Evolutionary conservation across 2,888 invertebrate genomes (phyloP).

Genomic region (Seira ritae): DNA sequence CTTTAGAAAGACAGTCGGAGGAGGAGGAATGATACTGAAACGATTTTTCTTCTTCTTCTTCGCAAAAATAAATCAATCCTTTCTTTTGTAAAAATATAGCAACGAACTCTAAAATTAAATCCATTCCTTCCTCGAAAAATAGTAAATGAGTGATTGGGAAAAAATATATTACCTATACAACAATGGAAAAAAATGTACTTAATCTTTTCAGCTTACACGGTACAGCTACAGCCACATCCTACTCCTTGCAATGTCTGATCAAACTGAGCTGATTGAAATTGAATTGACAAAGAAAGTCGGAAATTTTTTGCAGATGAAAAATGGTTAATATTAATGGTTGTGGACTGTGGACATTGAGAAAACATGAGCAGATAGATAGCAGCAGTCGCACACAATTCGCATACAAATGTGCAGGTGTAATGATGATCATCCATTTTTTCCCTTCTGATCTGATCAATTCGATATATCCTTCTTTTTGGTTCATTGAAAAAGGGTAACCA

Average conservation of each 20-base stretch:
- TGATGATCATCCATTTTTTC: conserved; percentile 18
- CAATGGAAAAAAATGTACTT: not conserved
- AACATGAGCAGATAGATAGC: not conserved
- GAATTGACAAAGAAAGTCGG: conserved; percentile 1
- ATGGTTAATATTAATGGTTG: not conserved
- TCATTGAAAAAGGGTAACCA: conserved; percentile 6
- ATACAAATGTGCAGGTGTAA: conserved; percentile 60
- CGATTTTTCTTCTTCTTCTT: too few species aligned
- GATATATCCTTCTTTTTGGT: conserved; percentile 36
- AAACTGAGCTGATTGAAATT: not conserved
- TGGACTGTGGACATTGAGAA: not conserved
- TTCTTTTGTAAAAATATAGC: not conserved
- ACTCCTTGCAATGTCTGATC: not conserved
- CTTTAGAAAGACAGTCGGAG: too few species aligned
- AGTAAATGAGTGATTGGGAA: not conserved
- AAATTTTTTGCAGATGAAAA: not conserved
- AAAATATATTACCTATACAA: too few species aligned
- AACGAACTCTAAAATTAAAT: not conserved
- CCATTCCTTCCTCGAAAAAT: not conserved
- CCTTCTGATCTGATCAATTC: conserved; percentile 49
- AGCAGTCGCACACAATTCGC: conserved; percentile 41
- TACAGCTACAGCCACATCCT: too few species aligned
- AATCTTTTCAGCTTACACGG: not conserved
- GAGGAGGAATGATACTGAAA: too few species aligned
- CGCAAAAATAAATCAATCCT: too few species aligned